Conservation (phyloP, 2,888 invertebrate species). For the Plebejus argus region DNA sequence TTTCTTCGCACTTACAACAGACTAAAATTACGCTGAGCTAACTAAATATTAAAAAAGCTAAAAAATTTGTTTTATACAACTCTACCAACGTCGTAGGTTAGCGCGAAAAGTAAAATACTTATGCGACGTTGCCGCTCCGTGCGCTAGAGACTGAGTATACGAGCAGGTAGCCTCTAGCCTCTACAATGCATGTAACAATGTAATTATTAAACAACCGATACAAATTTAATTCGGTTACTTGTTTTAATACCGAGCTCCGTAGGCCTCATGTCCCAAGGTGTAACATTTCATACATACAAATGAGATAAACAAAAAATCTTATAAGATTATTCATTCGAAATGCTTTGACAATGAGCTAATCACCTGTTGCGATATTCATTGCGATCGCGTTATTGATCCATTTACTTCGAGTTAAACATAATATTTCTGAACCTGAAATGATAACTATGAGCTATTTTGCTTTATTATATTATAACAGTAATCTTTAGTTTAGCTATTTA, state of each 20-base stretch:
- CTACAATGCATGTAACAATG: conserved; percentile 64
- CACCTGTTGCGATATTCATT: conserved; percentile 24
- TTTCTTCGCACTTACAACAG: conserved; percentile 48
- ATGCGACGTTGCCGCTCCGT: conserved; percentile 78
- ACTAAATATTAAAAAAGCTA: conserved; percentile 51
- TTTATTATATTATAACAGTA: background rate
- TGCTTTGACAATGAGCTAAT: conserved; percentile 25
- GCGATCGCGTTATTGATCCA: conserved; percentile 16
- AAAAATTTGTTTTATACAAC: conserved; percentile 60
- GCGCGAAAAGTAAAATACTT: conserved; percentile 71
- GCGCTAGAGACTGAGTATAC: conserved; percentile 70
- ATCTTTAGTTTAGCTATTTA: background rate
- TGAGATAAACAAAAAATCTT: conserved; percentile 19
- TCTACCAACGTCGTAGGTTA: conserved; percentile 65
- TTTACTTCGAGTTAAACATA: conserved; percentile 2
- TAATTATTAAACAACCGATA: conserved; percentile 72
- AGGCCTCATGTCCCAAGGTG: conserved; percentile 66
- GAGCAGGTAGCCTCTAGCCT: conserved; percentile 62
- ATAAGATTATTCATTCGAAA: conserved; percentile 23
- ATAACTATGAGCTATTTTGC: background rate
- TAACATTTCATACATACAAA: conserved; percentile 9
- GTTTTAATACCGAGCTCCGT: conserved; percentile 48
- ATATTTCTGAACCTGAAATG: background rate
- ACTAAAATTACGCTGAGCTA: conserved; percentile 44
- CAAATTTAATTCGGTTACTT: conserved; percentile 61